Conservation (phyloP, 2,797 vertebrate genomes). For the Characodon lateralis region DNA sequence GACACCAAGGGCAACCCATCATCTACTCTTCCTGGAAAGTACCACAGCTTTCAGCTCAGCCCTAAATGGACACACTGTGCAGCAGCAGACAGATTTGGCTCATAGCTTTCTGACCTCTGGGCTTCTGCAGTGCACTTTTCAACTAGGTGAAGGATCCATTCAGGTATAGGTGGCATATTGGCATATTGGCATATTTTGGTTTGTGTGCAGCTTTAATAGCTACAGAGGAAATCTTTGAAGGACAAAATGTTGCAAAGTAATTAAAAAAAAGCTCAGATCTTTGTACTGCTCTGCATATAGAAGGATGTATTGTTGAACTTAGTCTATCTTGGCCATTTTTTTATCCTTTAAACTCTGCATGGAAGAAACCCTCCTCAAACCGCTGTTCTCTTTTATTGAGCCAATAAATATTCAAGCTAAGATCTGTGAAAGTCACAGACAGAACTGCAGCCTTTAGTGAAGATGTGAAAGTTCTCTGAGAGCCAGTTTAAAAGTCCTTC, state of each 20-base stretch:
- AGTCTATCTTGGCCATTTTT: background rate
- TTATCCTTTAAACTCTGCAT: background rate
- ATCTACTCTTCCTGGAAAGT: slow-evolving; percentile 35
- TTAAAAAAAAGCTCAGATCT: background rate
- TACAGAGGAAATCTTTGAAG: background rate
- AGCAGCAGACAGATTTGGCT: slow-evolving; percentile 10
- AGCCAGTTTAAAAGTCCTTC: slow-evolving; percentile 42
- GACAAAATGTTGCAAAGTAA: background rate
- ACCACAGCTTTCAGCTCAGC: slow-evolving; percentile 22
- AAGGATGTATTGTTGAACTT: background rate
- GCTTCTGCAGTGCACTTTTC: slow-evolving; percentile 4
- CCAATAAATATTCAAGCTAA: background rate
- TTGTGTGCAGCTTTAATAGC: background rate
- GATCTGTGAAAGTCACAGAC: slow-evolving; percentile 28
- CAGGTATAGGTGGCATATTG: background rate
- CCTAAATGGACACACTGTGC: slow-evolving; percentile 20
- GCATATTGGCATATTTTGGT: background rate
- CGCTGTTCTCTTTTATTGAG: background rate
- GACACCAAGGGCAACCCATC: slow-evolving; percentile 17
- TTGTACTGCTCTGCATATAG: background rate
- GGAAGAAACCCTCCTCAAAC: slow-evolving; percentile 13
- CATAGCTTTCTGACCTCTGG: background rate
- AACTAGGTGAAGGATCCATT: background rate
- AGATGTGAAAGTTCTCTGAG: slow-evolving; percentile 6
- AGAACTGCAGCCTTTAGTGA: slow-evolving; percentile 34